phyloP scores from a whole-genome alignment of 2,797 vertebrate genomes.

The Lepidocolaptes lacrymiger region DNA sequence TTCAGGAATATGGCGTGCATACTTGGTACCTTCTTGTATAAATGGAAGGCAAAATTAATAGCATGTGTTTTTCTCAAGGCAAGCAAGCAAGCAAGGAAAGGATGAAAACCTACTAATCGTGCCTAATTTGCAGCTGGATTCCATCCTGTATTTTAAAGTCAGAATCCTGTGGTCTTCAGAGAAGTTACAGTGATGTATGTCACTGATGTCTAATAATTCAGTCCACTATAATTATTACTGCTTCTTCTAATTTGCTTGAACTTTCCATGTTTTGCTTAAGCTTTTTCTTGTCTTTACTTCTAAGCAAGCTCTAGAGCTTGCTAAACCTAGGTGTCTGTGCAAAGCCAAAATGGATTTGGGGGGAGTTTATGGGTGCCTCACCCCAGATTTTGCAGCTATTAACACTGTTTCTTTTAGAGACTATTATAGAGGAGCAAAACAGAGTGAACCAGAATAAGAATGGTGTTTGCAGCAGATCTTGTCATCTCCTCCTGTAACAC shows the following conservation, averaged over 20 bases:
- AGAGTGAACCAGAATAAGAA: neutral
- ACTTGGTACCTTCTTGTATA: constrained; percentile 6
- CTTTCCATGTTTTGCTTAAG: neutral
- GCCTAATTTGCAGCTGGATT: constrained; percentile 33
- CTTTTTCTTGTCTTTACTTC: neutral
- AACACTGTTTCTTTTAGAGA: neutral
- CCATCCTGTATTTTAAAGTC: constrained; percentile 9
- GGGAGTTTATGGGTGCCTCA: neutral
- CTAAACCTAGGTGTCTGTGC: neutral
- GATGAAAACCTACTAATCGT: constrained; percentile 25
- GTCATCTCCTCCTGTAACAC: neutral
- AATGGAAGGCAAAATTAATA: constrained; percentile 27
- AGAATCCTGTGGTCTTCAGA: neutral
- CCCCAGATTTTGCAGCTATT: neutral
- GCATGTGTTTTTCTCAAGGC: constrained; percentile 38
- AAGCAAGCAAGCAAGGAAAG: neutral
- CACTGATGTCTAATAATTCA: neutral
- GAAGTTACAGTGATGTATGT: neutral
- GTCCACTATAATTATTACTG: neutral
- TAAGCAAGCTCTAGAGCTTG: neutral
- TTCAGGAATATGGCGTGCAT: neutral
- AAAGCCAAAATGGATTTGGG: neutral
- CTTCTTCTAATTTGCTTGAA: neutral
- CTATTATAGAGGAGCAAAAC: neutral
- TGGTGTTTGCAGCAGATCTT: neutral